Evolutionary conservation across 2,113 vertebrate genomes (phyloP).

Genomic region (cat (Felis catus)): F.catus_Fca126_mat1.0 CM031412.1:234570001-234570500

Average conservation of each 20-base stretch:
- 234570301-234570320: too few species aligned
- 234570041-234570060: rapidly evolving
- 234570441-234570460: neutral
- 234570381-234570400: neutral
- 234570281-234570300: neutral
- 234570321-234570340: neutral
- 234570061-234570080: neutral
- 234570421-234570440: rapidly evolving
- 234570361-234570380: rapidly evolving
- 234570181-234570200: too few species aligned
- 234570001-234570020: neutral
- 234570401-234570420: neutral
- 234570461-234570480: neutral
- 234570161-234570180: rapidly evolving
- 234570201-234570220: neutral
- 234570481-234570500: too few species aligned
- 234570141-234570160: neutral
- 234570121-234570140: too few species aligned
- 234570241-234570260: too few species aligned
- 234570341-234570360: too few species aligned
- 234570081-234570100: rapidly evolving
- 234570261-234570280: neutral
- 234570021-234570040: neutral
- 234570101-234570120: neutral
- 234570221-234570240: rapidly evolving